Conservation (phyloP, 2,888 invertebrate species). For the Sericinus montela region DNA sequence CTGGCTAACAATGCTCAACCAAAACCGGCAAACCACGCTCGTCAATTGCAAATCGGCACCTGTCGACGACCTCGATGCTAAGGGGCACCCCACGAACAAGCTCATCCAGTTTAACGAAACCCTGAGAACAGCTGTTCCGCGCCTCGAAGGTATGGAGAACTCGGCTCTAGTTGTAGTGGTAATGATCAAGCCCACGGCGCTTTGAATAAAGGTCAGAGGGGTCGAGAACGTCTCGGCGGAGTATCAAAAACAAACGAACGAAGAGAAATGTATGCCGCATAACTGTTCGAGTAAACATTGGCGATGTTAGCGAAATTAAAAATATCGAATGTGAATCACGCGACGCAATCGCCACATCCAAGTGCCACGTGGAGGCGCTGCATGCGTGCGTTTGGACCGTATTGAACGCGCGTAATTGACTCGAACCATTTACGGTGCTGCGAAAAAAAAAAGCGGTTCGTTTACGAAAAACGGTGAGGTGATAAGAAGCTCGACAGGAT, state of each 20-base stretch:
- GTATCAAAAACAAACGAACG: conserved; percentile 34
- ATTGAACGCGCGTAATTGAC: conserved; percentile 28
- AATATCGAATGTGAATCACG: conserved; percentile 32
- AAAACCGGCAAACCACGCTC: conserved; percentile 66
- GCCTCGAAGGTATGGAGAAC: conserved; percentile 22
- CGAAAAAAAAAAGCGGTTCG: conserved; percentile 3
- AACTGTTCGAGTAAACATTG: conserved; percentile 69
- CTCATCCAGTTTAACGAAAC: conserved; percentile 31
- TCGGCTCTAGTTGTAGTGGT: conserved; percentile 41
- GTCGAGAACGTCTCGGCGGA: conserved; percentile 61
- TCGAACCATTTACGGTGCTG: conserved; percentile 27
- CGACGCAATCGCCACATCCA: conserved; percentile 31
- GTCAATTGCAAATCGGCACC: conserved; percentile 73
- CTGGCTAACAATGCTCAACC: conserved; percentile 59
- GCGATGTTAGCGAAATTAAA: conserved; percentile 63
- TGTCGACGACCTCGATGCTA: conserved; percentile 69
- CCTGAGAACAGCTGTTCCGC: conserved; percentile 23
- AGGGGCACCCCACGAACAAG: conserved; percentile 57
- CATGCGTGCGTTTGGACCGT: conserved; percentile 32
- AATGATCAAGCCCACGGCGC: conserved; percentile 43
- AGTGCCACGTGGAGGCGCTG: conserved; percentile 28
- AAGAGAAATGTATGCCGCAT: conserved; percentile 62
- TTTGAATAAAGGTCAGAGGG: conserved; percentile 70
- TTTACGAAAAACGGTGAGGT: conserved; percentile 22
- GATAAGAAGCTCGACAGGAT: conserved; percentile 4